Evolutionary conservation across 2,797 vertebrate genomes (phyloP), one percentile per base, ranked within the genome.

Genomic region (Pangasius macronema): DNA sequence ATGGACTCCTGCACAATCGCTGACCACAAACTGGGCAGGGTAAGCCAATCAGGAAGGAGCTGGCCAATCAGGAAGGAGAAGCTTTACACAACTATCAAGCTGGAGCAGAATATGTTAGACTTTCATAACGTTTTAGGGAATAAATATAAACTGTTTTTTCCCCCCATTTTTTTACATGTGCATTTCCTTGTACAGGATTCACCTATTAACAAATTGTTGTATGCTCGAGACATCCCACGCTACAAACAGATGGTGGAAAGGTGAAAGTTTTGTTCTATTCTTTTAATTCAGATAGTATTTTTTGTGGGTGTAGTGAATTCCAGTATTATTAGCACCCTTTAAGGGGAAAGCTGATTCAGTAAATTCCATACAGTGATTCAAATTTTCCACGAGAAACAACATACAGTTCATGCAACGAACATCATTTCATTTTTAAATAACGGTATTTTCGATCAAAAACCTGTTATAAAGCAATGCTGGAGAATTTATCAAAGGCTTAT

Each of bases 161-260:
- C n/a, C n/a, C n/a, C n/a, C n/a, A n/a, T 63, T 20, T 5, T 63
- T 10, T 24, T 73, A 11, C 1, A 27, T 49, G 46, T 42, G 18
- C 18, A 22, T 84, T 16, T 49, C 39, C 22, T 39, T 55, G 9
- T 73, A 42, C 68, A 99, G 98, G 98, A 99, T 91, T 99, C 98
- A 53, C 98, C 98, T 3, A 99, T 99, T 95, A 99, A 99, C 95
- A 99, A 99, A 93, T 95, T 99, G 93, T 95, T 99, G 85, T 99
- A 99, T 46, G 98, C 98, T 90, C 95, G 98, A 89, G 98, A 99
- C 93, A 99, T 99, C 92, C 97, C 98, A 85, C 97, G 98, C 77
- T 99, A 99, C 95, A 99, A 99, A 88, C 97, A 97, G 94, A 99
- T 99, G 98, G 98, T 99, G 84, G 98, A 99, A 94, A 97, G 97